phyloP scores from a whole-genome alignment of 1,140 invertebrate species.

The Melitaea cinxia region DNA sequence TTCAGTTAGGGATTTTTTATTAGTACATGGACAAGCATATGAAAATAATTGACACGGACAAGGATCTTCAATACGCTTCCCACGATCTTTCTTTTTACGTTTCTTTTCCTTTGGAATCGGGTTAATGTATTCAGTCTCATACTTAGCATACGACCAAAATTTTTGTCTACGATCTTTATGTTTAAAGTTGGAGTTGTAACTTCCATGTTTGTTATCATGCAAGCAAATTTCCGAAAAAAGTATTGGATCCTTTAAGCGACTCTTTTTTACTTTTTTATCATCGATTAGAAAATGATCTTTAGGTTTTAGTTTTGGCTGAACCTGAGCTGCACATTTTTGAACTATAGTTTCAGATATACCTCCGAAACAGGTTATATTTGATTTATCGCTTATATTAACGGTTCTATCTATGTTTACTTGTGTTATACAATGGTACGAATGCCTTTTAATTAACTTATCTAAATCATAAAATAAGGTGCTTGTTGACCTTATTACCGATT shows the following conservation, averaged over 20 bases:
- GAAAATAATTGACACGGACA: conserved; percentile 70
- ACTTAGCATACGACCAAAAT: conserved; percentile 66
- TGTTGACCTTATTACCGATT: conserved; percentile 49
- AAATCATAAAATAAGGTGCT: conserved; percentile 73
- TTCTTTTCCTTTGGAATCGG: conserved; percentile 49
- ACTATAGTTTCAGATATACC: conserved; percentile 50
- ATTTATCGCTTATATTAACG: conserved; percentile 10
- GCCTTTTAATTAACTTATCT: conserved; percentile 61
- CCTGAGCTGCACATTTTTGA: conserved; percentile 59
- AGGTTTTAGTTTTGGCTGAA: conserved; percentile 45
- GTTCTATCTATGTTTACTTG: conserved; percentile 39
- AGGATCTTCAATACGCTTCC: conserved; percentile 55
- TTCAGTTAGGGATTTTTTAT: conserved; percentile 57
- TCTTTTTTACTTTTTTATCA: conserved; percentile 46
- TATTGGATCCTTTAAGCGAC: conserved; percentile 30
- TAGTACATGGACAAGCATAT: conserved; percentile 60
- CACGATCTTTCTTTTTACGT: conserved; percentile 49
- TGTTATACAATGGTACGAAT: conserved; percentile 61
- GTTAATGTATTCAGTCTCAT: conserved; percentile 56
- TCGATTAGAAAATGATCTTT: conserved; percentile 44
- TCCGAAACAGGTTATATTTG: conserved; percentile 40
- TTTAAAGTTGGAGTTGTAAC: conserved; percentile 23
- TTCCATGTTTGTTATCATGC: conserved; percentile 31
- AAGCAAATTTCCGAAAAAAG: conserved; percentile 58
- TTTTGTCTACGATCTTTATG: conserved; percentile 46